Evolutionary conservation across 2,888 invertebrate species (phyloP).

Genomic region (Furcula furcula): DNA sequence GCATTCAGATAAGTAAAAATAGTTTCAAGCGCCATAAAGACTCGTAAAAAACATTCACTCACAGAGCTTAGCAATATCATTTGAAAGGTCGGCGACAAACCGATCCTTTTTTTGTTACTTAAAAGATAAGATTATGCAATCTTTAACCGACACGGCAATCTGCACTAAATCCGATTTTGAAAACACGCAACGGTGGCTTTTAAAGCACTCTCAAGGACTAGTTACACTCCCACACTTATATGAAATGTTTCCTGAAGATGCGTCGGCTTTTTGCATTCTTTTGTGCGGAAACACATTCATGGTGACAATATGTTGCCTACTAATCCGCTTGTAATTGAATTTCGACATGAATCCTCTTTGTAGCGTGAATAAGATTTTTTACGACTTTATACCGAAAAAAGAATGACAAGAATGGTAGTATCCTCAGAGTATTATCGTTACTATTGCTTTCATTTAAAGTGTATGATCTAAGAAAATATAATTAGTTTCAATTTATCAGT

Average conservation of each 20-base stretch:
- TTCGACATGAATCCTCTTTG: slow-evolving; percentile 34
- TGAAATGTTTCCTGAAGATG: slow-evolving; percentile 56
- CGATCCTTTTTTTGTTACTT: slow-evolving; percentile 49
- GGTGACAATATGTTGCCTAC: slow-evolving; percentile 52
- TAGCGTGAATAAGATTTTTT: no score
- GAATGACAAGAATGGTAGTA: no score
- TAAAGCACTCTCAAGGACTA: slow-evolving; percentile 56
- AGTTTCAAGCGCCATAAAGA: slow-evolving; percentile 21
- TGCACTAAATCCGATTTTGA: slow-evolving; percentile 71
- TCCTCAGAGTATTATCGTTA: no score
- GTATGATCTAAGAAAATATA: no score
- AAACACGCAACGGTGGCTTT: slow-evolving; percentile 75
- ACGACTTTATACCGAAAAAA: no score
- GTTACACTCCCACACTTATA: slow-evolving; percentile 68
- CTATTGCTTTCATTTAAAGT: no score
- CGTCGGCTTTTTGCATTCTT: slow-evolving; percentile 51
- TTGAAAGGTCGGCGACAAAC: slow-evolving; percentile 56
- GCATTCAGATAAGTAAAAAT: slow-evolving; percentile 26
- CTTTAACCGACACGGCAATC: slow-evolving; percentile 54
- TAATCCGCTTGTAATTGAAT: slow-evolving; percentile 67
- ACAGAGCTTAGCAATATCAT: slow-evolving; percentile 61
- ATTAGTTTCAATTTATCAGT: no score
- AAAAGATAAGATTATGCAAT: slow-evolving; percentile 67
- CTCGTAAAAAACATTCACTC: slow-evolving; percentile 38
- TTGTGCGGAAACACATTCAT: slow-evolving; percentile 49